Base-by-base conservation (phyloP, 2,113 vertebrate species). In the Miniopterus natalensis region DNA sequence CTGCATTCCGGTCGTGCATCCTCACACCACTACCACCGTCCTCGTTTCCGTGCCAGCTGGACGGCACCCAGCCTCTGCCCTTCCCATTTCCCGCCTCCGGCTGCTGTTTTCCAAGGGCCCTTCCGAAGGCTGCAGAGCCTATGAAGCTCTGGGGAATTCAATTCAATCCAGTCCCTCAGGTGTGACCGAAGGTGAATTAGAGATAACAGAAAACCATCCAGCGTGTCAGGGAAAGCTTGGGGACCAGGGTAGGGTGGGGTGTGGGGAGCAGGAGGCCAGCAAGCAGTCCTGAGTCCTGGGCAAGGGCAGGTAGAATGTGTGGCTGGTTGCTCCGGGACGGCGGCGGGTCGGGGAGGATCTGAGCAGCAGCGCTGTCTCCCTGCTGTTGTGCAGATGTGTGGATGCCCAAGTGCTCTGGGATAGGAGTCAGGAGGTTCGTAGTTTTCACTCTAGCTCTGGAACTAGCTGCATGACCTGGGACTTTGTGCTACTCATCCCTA, bases 211-310 rank as follows among this genome's bases (percentile, higher is more conserved):
- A 70, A 94, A 47, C n/a, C 71, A 36, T 36, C 15, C 2, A 42
- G 53, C 45, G 9, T 21, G n/a, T n/a, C 40, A 23, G 17, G 40
- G 27, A 51, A 88, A 74, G 49, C 45, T 86, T 55, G 14, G 21
- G 15, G 11, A 0, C 31, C 15, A 40, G 61, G 18, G 5, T 75
- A 2, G 42, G 11, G 18, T 8, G 49, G 53, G 0, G 2, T 21
- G 49, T 1, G 11, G 21, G 4, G 6, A 0, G 0, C 36, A 42
- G 4, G 4, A 20, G 1, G 12, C 2, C 68, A 61, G 2, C 36
- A 45, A 36, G 17, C 31, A 51, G 45, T n/a, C 5, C 84, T 53
- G 13, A 23, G 36, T 70, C 66, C n/a, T 71, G 42, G 25, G 36
- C 47, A 84, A 70, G 25, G n/a, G 13, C 14, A 31, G 31, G 40